Percentiles rank a stretch among this genome's conserved stretches.
These are phyloP conservation scores for Meiosimyza platycephala DNA, from an alignment of 2,888 invertebrate species.

Conservation along the genomic window DNA sequence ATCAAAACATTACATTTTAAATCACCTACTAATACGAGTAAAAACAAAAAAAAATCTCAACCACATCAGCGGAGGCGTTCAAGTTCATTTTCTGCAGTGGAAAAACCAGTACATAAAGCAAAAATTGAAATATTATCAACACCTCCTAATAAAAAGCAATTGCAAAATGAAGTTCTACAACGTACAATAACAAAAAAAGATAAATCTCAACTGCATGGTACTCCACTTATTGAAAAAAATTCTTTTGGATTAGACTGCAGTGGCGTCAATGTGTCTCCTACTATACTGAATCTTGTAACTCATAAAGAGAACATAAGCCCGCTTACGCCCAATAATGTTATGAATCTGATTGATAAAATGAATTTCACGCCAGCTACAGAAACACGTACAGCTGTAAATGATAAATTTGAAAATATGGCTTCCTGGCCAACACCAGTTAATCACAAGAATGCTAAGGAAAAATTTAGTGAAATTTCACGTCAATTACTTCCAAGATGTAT, in stretches of 20 bases:
- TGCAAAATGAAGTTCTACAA: conserved; percentile 29
- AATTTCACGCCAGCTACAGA: conserved; percentile 62
- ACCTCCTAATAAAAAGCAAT: no score
- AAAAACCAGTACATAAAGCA: conserved; percentile 12
- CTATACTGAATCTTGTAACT: conserved; percentile 12
- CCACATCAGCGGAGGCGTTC: conserved; percentile 21
- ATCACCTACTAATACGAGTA: conserved; percentile 55
- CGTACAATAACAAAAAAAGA: conserved; percentile 32
- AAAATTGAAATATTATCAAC: not conserved
- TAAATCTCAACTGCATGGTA: conserved; percentile 36
- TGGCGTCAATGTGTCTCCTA: conserved; percentile 30
- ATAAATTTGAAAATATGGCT: conserved; percentile 55
- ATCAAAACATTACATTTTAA: conserved; percentile 61
- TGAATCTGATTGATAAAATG: conserved; percentile 61
- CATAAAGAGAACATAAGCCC: conserved; percentile 69
- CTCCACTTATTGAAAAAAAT: conserved; percentile 58
- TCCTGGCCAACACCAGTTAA: conserved; percentile 61
- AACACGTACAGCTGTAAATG: conserved; percentile 36
- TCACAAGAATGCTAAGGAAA: conserved; percentile 24
- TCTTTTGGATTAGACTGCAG: conserved; percentile 36
- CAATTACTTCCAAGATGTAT: conserved; percentile 59
- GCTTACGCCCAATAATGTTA: conserved; percentile 61
- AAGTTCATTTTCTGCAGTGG: not conserved
- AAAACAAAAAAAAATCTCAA: conserved; percentile 31
- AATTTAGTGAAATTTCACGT: conserved; percentile 1